Percentiles rank a stretch among this genome's conserved stretches.
Conservation (phyloP, 2,888 invertebrate genomes). For the Macaria notata region DNA sequence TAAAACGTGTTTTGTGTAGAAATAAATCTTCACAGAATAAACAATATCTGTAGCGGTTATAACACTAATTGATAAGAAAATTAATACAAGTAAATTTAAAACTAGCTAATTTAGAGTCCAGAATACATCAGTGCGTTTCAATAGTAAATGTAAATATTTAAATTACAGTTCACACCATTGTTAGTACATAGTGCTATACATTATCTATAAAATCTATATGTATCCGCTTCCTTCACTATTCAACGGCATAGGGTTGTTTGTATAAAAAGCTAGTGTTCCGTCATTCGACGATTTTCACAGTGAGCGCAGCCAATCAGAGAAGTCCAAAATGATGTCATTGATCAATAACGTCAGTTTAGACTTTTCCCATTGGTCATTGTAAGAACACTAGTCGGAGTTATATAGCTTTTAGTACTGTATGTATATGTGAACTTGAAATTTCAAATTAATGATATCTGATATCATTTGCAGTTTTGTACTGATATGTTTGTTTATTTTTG, state of each 20-base stretch:
- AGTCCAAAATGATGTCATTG: no score
- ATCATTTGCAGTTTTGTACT: conserved; percentile 63
- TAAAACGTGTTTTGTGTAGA: conserved; percentile 36
- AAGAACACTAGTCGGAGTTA: background rate
- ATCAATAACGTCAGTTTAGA: no score
- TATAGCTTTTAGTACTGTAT: conserved; percentile 24
- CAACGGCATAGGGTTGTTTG: no score
- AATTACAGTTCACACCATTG: conserved; percentile 22
- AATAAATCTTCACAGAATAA: conserved; percentile 30
- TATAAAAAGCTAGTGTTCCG: no score
- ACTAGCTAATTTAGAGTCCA: conserved; percentile 21
- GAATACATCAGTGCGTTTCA: conserved; percentile 33
- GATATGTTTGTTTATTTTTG: conserved; percentile 53
- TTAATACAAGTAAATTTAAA: conserved; percentile 28
- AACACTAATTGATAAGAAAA: conserved; percentile 29
- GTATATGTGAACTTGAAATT: conserved; percentile 25
- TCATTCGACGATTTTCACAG: no score
- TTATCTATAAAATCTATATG: conserved; percentile 1
- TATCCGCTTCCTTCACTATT: conserved; percentile 15
- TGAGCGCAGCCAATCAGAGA: no score
- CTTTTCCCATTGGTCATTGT: no score
- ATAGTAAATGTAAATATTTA: conserved; percentile 48
- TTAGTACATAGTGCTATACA: conserved; percentile 44
- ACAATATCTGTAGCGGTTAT: conserved; percentile 28
- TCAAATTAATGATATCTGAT: conserved; percentile 71